Percentiles rank a stretch among this genome's conserved stretches.
These are phyloP conservation scores for Alaudala cheleensis DNA, from an alignment of 2,113 vertebrate genomes.

Conservation along the genomic window DNA sequence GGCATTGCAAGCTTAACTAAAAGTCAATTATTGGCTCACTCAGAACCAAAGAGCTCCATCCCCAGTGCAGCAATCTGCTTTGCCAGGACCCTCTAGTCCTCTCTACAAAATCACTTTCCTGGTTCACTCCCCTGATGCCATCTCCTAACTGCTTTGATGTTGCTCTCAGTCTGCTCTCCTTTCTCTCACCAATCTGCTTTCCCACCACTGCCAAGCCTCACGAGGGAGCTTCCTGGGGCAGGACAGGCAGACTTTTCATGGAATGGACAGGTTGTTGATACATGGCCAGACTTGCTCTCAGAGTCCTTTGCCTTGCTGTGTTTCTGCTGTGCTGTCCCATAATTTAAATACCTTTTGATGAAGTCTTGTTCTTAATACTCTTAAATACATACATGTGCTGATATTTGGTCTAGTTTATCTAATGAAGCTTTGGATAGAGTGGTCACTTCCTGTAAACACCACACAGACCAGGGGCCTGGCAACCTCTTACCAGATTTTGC, in stretches of 20 bases:
- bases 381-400: neutral
- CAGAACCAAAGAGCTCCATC: neutral
- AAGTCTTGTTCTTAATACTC: neutral
- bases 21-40: neutral
- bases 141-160: neutral
- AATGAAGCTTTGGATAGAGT: neutral
- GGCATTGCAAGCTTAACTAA: neutral
- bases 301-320: neutral
- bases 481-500: conserved; percentile 17
- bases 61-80: neutral
- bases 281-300: neutral
- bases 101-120: neutral
- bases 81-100: neutral
- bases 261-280: neutral
- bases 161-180: neutral
- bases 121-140: neutral
- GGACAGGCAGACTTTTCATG: neutral
- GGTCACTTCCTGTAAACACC: neutral
- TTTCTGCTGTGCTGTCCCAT: neutral
- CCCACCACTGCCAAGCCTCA: rapidly evolving
- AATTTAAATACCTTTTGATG: neutral
- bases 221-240: neutral
- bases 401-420: neutral
- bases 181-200: neutral
- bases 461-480: neutral